These are phyloP conservation scores for Nyleta sp. DNA, from an alignment of 2,888 invertebrate species.

Conservation along the genomic window DNA sequence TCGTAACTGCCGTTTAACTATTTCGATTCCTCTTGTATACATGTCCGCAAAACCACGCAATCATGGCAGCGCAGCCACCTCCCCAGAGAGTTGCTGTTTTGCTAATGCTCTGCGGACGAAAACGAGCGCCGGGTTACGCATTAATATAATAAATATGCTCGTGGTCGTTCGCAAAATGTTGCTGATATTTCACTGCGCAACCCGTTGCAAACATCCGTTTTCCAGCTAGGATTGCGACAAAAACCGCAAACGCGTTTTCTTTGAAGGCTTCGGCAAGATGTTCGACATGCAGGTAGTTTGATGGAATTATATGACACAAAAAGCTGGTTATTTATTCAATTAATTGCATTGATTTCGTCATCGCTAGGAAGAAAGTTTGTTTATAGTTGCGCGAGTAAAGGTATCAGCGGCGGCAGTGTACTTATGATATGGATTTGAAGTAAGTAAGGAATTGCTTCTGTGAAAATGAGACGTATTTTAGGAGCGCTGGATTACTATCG, in stretches of 20 bases:
- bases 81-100: conserved; percentile 45
- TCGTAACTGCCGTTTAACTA: conserved; percentile 67
- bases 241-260: conserved; percentile 7
- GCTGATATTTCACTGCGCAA: conserved; percentile 38
- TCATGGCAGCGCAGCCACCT: conserved; percentile 36
- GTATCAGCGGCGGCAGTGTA: no score
- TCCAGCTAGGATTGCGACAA: conserved; percentile 9
- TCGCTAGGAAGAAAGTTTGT: neutral
- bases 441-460: no score
- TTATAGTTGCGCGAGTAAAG: no score
- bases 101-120: conserved; percentile 62
- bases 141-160: conserved; percentile 69
- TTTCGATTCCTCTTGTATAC: conserved; percentile 70
- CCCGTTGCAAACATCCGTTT: conserved; percentile 14
- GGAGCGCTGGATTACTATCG: no score
- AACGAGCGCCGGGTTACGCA: conserved; percentile 62
- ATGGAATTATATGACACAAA: conserved; percentile 8
- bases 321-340: conserved; percentile 4
- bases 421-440: no score
- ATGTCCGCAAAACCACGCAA: conserved; percentile 68
- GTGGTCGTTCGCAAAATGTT: conserved; percentile 20
- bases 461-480: no score
- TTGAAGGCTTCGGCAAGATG: neutral
- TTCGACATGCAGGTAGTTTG: neutral
- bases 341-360: conserved; percentile 9